These are phyloP conservation scores for Seira musarum DNA, from an alignment of 2,888 invertebrate genomes.

Conservation along the genomic window DNA sequence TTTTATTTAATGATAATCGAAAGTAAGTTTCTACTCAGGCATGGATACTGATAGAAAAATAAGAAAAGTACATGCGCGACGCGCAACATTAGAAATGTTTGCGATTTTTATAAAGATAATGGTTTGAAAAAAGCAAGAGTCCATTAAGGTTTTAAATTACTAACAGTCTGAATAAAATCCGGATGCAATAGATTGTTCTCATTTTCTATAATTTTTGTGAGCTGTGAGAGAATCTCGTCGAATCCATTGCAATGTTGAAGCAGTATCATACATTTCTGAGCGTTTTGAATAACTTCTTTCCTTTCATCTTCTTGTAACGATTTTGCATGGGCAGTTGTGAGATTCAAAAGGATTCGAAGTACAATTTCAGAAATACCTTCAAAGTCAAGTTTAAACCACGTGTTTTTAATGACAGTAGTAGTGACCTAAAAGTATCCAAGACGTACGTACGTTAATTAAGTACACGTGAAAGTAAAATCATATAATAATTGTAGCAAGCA, in stretches of 20 bases:
- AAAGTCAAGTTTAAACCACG: constrained; percentile 62
- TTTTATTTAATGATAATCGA: no score
- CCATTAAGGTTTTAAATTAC: no score
- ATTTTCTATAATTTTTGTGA: constrained; percentile 40
- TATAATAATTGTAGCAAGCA: neutral
- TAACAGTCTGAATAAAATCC: constrained; percentile 15
- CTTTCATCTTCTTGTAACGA: neutral
- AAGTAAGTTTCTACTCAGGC: no score
- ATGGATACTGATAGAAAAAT: no score
- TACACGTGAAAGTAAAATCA: constrained; percentile 3
- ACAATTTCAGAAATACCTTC: constrained; percentile 51
- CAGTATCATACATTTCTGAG: constrained; percentile 42
- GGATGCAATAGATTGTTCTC: constrained; percentile 19
- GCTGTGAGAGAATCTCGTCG: neutral
- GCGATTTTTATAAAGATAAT: no score
- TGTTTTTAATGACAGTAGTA: constrained; percentile 45
- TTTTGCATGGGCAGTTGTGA: constrained; percentile 27
- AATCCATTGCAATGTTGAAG: constrained; percentile 53
- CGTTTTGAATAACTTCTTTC: neutral
- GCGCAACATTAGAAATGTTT: no score
- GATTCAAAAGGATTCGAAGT: constrained; percentile 55
- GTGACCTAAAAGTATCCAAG: constrained; percentile 38
- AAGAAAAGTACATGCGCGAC: no score
- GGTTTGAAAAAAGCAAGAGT: no score
- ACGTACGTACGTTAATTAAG: neutral